Conservation (phyloP, 1,140 invertebrate genomes). For the Aplysia californica region DNA sequence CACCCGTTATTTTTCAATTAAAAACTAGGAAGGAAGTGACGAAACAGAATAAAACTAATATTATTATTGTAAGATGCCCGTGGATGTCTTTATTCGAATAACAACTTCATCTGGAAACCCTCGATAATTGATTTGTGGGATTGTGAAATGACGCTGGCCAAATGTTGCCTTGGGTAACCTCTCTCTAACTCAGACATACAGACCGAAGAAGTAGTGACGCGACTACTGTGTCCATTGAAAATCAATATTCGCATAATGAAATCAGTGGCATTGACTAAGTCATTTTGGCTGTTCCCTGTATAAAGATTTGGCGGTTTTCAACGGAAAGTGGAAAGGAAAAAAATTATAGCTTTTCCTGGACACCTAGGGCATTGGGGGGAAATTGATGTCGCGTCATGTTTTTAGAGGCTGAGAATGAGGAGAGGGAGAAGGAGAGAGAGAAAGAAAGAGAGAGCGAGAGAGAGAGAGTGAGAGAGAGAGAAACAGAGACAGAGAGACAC, state of each 20-base stretch:
- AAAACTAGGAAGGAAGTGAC: too few species aligned
- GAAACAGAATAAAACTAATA: too few species aligned
- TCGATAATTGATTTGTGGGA: too few species aligned
- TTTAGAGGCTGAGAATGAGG: neutral
- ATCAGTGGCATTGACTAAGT: neutral
- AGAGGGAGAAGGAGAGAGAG: neutral
- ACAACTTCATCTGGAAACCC: too few species aligned
- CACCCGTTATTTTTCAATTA: too few species aligned
- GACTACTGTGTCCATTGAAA: too few species aligned
- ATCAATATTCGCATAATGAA: too few species aligned
- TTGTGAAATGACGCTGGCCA: too few species aligned
- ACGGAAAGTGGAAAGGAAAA: neutral
- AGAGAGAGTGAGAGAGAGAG: neutral
- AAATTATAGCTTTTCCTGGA: neutral
- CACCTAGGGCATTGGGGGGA: neutral
- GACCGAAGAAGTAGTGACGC: neutral
- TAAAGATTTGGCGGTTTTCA: neutral
- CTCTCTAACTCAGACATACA: too few species aligned
- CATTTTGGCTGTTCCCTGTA: neutral
- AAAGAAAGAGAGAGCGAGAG: neutral
- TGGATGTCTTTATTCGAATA: too few species aligned
- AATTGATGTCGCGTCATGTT: neutral
- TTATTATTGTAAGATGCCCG: too few species aligned
- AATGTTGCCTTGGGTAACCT: too few species aligned
- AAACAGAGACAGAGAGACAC: neutral